Conservation (phyloP, 2,888 invertebrate species). For the Cephus rjabovi region DNA sequence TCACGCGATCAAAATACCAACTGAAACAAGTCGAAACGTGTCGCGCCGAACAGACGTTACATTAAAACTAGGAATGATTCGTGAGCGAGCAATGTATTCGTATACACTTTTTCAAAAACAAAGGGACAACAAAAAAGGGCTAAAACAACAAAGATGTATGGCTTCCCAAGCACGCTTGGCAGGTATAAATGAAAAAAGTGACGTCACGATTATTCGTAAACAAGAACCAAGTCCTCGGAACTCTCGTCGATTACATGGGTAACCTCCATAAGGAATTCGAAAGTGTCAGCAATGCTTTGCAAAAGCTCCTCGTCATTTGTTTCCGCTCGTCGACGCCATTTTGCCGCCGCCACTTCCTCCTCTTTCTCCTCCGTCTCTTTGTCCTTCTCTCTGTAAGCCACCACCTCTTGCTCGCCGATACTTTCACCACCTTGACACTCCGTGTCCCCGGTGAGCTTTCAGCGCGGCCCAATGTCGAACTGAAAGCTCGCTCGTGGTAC, state of each 20-base stretch:
- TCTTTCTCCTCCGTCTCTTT: slow-evolving; percentile 17
- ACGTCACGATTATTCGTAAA: background rate
- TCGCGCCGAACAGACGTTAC: background rate
- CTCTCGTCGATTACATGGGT: background rate
- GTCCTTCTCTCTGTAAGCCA: slow-evolving; percentile 18
- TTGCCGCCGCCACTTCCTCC: slow-evolving; percentile 38
- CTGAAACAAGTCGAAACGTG: background rate
- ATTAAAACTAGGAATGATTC: background rate
- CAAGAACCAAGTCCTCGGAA: slow-evolving; percentile 1
- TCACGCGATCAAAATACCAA: background rate
- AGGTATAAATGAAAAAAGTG: background rate
- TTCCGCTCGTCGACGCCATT: slow-evolving; percentile 49
- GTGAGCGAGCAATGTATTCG: background rate
- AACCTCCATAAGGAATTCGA: background rate
- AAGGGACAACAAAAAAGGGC: background rate
- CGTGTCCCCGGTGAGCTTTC: slow-evolving; percentile 38
- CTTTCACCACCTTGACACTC: slow-evolving; percentile 6
- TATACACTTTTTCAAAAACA: background rate
- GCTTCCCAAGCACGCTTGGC: background rate
- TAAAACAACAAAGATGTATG: background rate
- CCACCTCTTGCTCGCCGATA: slow-evolving; percentile 4
- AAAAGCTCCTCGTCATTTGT: slow-evolving; percentile 40
- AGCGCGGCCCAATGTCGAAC: slow-evolving; percentile 51
- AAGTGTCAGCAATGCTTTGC: background rate
- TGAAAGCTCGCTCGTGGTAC: slow-evolving; percentile 50